These are phyloP conservation scores for Hyles lineata DNA, from an alignment of 2,888 invertebrate species.

Conservation along the genomic window DNA sequence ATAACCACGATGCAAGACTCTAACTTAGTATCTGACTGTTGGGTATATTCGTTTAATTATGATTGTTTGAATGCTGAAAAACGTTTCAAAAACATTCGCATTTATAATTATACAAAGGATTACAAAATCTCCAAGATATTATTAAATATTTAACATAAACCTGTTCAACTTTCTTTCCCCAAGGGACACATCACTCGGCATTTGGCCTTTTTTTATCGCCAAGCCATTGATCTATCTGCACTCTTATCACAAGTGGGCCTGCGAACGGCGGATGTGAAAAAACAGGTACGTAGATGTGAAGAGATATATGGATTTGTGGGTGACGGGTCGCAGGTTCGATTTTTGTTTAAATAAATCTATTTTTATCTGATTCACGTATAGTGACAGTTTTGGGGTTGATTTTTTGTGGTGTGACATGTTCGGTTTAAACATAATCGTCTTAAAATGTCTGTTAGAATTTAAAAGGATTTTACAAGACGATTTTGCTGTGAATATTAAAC, in stretches of 20 bases:
- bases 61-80: too few species aligned
- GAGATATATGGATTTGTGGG: constrained; percentile 26
- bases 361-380: constrained; percentile 10
- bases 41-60: too few species aligned
- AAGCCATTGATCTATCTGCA: neutral
- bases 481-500: too few species aligned
- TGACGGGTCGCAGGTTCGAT: constrained; percentile 21
- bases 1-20: too few species aligned
- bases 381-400: neutral
- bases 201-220: constrained; percentile 10
- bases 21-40: too few species aligned
- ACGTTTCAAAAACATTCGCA: too few species aligned
- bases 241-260: constrained; percentile 14
- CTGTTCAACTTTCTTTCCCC: neutral
- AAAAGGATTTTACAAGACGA: too few species aligned
- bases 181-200: constrained; percentile 14
- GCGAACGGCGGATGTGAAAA: constrained; percentile 14
- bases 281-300: constrained; percentile 25
- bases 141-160: neutral
- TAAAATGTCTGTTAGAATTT: too few species aligned
- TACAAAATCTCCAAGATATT: neutral
- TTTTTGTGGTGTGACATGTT: neutral
- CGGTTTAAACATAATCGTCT: neutral
- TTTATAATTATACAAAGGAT: too few species aligned
- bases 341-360: constrained; percentile 16